Conservation (phyloP, 2,888 invertebrate species). For the Molorchus minor region DNA sequence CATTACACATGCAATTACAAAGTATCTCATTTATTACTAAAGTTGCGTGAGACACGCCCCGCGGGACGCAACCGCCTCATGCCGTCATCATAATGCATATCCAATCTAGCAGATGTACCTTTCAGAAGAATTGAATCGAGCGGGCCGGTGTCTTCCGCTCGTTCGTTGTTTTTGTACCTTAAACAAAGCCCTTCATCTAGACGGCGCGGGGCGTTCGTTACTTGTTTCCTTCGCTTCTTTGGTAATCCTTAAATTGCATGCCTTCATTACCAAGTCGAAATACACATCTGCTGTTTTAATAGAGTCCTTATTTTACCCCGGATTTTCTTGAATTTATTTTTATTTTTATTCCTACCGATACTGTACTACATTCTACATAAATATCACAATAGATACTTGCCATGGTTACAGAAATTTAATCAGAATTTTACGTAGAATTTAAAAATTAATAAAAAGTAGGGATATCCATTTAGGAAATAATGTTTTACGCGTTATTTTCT, state of each 20-base stretch:
- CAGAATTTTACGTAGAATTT: too few relatives aligned
- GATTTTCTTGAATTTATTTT: too few relatives aligned
- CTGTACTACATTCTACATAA: too few relatives aligned
- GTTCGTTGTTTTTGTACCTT: conserved; percentile 23
- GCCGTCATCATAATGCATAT: conserved; percentile 36
- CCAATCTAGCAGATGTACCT: conserved; percentile 47
- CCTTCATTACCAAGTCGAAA: conserved; percentile 13
- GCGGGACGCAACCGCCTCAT: conserved; percentile 24
- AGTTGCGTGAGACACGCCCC: conserved; percentile 29
- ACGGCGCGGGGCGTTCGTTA: not conserved
- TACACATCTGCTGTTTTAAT: not conserved
- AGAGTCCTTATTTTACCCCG: not conserved
- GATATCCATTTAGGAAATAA: too few relatives aligned
- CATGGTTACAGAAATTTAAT: too few relatives aligned
- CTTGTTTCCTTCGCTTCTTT: not conserved
- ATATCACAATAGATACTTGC: too few relatives aligned
- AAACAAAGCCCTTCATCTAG: conserved; percentile 12
- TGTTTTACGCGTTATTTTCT: too few relatives aligned
- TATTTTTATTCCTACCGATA: too few relatives aligned
- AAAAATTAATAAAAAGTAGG: too few relatives aligned
- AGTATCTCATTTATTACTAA: conserved; percentile 35
- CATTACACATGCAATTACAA: conserved; percentile 36
- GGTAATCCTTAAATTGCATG: conserved; percentile 14
- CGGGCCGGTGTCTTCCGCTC: conserved; percentile 37
- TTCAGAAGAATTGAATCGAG: conserved; percentile 50